Evolutionary conservation across 2,113 vertebrate species (phyloP), one percentile per base, ranked within the genome.

Genomic region (Sitta europaea): DNA sequence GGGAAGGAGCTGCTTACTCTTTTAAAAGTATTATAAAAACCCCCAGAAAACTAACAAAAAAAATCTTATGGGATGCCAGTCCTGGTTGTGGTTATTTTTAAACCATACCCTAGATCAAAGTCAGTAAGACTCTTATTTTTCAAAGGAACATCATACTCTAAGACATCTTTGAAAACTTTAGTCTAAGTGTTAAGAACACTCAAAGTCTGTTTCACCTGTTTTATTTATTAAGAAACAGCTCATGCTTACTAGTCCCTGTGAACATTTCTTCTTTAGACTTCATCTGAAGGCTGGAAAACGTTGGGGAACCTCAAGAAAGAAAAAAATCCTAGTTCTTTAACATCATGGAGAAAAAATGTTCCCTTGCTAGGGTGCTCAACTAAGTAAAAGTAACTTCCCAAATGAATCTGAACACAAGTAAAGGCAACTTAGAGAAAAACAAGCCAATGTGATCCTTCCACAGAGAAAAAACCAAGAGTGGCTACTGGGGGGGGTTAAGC

Each of bases 151-250:
- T 92, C 90, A 88, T 20, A 88, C 24, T 50, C 45, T 20, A 58
- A 83, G 50, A 73, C 51, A 90, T 47, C 92, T 88, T 88, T 74
- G 86, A 94, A 94, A 95, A 95, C 63, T 90, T 92, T 47, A 70
- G 58, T 71, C 86, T 59, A 36, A 83, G 70, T 35, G 73, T 76
- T 90, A 86, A 70, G 92, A 95, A 94, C 54, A 93, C 42, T 90
- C 85, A 82, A 86, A 94, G 79, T 88, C 77, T 48, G 33, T 86
- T 90, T 95, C 79, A 94, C 88, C 45, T 95, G 84, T 62, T 95
- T 93, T 95, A 88, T 93, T 94, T 92, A 94, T 83, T 90, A 92
- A 95, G 63, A 62, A 90, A 58, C 38, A 75, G 61, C 81, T 93
- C 85, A 53, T 82, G 33, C 66, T 88, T 83, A 70, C 35, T 58